Conservation (phyloP, 53 echinoderm and acorn worm species). For the Actinopyga echinites region DNA sequence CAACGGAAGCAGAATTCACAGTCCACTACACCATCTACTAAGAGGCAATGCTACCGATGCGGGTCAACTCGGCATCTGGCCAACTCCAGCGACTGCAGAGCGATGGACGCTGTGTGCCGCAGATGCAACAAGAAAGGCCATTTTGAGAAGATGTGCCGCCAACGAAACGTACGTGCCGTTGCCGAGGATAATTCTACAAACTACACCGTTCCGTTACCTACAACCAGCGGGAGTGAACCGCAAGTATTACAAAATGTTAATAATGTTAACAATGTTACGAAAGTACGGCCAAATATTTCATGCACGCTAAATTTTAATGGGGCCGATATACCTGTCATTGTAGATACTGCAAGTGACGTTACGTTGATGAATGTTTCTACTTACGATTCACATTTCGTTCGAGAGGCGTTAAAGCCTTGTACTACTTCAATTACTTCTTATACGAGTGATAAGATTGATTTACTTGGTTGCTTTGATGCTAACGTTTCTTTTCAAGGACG, state of each 20-base stretch:
- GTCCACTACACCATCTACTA: too few species aligned
- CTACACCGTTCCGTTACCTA: too few species aligned
- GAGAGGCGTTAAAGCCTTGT: neutral
- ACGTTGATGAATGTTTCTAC: neutral
- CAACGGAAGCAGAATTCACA: too few species aligned
- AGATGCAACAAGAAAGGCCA: constrained; percentile 8
- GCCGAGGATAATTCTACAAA: too few species aligned
- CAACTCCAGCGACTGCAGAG: neutral
- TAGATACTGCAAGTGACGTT: constrained; percentile 12
- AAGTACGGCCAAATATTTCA: neutral
- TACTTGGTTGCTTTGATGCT: neutral
- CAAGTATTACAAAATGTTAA: too few species aligned
- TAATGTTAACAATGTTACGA: too few species aligned
- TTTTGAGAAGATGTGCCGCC: constrained; percentile 31
- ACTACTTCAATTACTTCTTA: neutral
- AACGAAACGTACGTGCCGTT: too few species aligned
- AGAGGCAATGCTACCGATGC: constrained; percentile 43
- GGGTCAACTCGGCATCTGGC: constrained; percentile 33
- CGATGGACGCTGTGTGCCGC: neutral
- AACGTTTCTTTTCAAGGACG: neutral
- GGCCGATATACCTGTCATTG: neutral
- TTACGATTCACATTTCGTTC: neutral
- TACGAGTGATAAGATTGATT: neutral
- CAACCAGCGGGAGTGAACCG: too few species aligned
- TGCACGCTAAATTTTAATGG: neutral